Percentiles rank a stretch among this genome's conserved stretches.
Conservation (phyloP, 1,140 invertebrate genomes). For the Phymastichus coffea region DNA sequence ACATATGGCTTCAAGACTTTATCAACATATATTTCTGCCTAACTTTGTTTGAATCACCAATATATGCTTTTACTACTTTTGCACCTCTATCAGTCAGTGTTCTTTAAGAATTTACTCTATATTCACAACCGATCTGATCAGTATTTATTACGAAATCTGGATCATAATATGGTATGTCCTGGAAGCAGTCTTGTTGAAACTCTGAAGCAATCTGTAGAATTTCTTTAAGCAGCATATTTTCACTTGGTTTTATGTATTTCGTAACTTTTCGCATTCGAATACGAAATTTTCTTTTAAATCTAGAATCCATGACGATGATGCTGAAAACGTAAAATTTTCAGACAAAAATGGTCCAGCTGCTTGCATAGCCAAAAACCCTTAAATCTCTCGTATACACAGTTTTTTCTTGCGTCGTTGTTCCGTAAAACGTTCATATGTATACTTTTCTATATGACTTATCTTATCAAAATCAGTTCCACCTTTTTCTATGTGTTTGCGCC, state of each 20-base stretch:
- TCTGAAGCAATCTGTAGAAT: neutral
- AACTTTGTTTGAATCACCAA: neutral
- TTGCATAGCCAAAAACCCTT: constrained; percentile 31
- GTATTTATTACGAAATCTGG: neutral
- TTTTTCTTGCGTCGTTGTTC: constrained; percentile 23
- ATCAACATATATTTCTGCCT: neutral
- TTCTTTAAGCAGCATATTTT: constrained; percentile 24
- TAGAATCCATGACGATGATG: constrained; percentile 22
- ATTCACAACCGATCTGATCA: neutral
- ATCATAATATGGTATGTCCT: neutral
- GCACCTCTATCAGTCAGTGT: neutral
- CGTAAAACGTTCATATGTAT: constrained; percentile 29
- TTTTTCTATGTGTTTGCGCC: constrained; percentile 22
- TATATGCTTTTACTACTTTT: neutral
- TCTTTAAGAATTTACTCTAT: neutral
- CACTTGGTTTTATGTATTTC: constrained; percentile 29
- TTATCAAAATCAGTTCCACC: constrained; percentile 30
- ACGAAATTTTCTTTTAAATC: constrained; percentile 29
- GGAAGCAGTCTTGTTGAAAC: neutral
- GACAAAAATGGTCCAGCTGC: constrained; percentile 25
- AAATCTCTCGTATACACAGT: constrained; percentile 30
- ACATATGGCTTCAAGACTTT: neutral
- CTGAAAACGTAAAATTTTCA: constrained; percentile 28
- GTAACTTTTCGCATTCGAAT: constrained; percentile 34
- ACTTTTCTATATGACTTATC: constrained; percentile 24